Base-by-base conservation (phyloP, 1,140 invertebrate species). In the Mercenaria mercenaria region DNA sequence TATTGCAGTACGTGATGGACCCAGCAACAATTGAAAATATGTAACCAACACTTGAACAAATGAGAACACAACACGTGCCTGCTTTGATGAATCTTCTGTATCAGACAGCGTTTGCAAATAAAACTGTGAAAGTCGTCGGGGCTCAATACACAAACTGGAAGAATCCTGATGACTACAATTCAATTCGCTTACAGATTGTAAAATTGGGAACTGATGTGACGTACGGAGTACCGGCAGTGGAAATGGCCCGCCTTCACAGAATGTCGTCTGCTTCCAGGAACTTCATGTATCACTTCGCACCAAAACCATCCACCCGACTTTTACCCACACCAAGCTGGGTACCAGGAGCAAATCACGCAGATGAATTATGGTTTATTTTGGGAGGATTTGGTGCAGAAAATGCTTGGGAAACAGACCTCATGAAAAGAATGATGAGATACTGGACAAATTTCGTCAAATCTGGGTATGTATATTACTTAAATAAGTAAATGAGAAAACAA, bases 161-260 rank as follows among this genome's bases (percentile, higher is more conserved):
- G 1, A 56, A 80, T 80, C 77, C 77, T 32, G 15, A 43, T 18
- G 47, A 80, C 43, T 10, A 43, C 2, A 26, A 56, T 32, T 52
- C 76, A 59, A 80, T 80, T 10, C 18, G 61, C 11, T n/a, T 67
- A 23, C 3, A 67, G 32, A 11, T 67, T 29, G 34, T 67, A 32
- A 67, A 32, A 32, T 11, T 67, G 6, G 11, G 13, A 1, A 37
- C 26, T 8, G 61, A 67, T 67, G 1, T 34, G 26, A 8, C 32
- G 18, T 4, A 34, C 6, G 26, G 61, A 4, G 61, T 37, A 23
- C 61, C 61, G 18, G 29, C 23, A 32, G 18, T 67, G 1, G 26
- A 88, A 23, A 79, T 76, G 4, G 69, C 64, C 6, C 50, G 26
- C 15, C 59, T 81, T 1, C 91, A 90, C 64, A n/a, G n/a, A n/a